Base-by-base conservation (phyloP, 2,113 vertebrate genomes). In the Triplophysa siluroides region DNA sequence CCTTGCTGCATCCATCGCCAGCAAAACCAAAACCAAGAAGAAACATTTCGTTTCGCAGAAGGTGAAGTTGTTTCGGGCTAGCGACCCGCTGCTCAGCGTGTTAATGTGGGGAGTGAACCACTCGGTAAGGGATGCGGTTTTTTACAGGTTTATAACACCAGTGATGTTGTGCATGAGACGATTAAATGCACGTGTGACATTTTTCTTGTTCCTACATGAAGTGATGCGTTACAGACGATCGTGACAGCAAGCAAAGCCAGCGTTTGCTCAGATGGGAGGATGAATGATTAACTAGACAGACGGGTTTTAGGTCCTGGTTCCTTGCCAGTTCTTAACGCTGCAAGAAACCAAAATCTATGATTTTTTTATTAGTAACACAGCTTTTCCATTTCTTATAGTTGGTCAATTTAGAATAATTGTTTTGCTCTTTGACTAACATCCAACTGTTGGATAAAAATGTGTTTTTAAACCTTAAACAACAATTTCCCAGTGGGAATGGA, bases 51-150 rank as follows among this genome's bases (percentile, higher is more conserved):
- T 95, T 82, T 93, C 94, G 74, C 95, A 95, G 90, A 95, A 95
- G 92, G 94, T 95, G 89, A 95, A 95, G 93, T 91, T 95, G 82
- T 95, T 95, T 87, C 92, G 94, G 84, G 93, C 94, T 82, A 95
- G 94, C 86, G 95, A 95, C 84, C 95, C 94, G 76, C 91, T 95
- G 83, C 93, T 95, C 88, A 95, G 94, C 88, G 95, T 95, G 79
- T 91, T 95, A 83, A 95, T 95, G 95, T 95, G 95, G 95, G 95
- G 95, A 78, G 93, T 95, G 63, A 94, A 95, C 89, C 95, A 95
- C 90, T 95, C 94, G 93, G 95, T 95, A 91, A 95, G 94, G 78
- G 12, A 45, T 43, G 21, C 19, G 33, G 2, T 65, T 80, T 54
- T 16, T 67, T 29, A 13, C 41, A 23, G 33, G 11, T 65, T 63